phyloP scores from a whole-genome alignment of 2,888 invertebrate species.

The Arge pagana region DNA sequence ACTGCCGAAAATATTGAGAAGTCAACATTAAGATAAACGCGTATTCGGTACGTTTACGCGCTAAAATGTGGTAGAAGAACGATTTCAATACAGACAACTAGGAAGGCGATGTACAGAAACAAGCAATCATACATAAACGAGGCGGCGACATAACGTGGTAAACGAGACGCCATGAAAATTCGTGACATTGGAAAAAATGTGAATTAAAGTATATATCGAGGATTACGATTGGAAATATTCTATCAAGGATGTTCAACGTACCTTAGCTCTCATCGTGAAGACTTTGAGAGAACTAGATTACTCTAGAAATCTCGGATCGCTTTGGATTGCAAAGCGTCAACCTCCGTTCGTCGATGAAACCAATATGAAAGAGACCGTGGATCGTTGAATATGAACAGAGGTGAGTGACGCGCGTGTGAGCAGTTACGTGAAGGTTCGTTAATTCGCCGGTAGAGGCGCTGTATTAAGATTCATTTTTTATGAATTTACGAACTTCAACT shows the following conservation, averaged over 20 bases:
- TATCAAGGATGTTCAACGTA: conserved; percentile 23
- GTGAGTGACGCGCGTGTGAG: too few relatives aligned
- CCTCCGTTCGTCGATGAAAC: conserved; percentile 35
- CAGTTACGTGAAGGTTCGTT: too few relatives aligned
- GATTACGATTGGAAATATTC: background rate
- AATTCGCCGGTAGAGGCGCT: too few relatives aligned
- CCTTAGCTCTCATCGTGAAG: conserved; percentile 53
- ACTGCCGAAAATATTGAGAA: too few relatives aligned
- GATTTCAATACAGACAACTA: background rate
- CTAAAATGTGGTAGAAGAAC: background rate
- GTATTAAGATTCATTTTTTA: too few relatives aligned
- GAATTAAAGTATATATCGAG: background rate
- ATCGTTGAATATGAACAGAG: too few relatives aligned
- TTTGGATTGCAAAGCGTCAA: conserved; percentile 38
- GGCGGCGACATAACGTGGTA: background rate
- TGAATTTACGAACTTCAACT: too few relatives aligned
- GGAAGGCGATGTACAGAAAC: background rate
- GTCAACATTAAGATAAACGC: too few relatives aligned
- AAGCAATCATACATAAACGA: too few relatives aligned
- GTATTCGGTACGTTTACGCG: conserved; percentile 3
- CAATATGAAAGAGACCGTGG: conserved; percentile 50
- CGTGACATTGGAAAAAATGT: background rate
- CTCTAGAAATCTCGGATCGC: conserved; percentile 43
- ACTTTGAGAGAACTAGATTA: conserved; percentile 40
- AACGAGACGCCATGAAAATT: background rate